Base-by-base conservation (phyloP, 2,888 invertebrate genomes). In the Smittia aterrima region DNA sequence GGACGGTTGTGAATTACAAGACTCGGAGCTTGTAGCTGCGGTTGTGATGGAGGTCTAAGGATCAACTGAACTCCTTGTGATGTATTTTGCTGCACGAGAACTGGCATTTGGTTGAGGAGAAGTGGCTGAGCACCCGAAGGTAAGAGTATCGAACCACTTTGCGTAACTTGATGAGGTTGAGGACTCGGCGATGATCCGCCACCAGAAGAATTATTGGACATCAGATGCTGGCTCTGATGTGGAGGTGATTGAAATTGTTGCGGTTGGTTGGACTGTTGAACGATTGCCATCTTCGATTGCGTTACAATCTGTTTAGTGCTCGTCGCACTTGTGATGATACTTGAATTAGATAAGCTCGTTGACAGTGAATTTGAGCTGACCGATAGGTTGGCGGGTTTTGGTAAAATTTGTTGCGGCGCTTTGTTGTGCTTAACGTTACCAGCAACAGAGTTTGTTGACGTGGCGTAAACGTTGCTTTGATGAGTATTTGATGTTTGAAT, bases 1-100 rank as follows among this genome's bases (percentile, higher is more conserved):
- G 81, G 79, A n/a, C 80, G 75, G 75, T 83, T 83, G 73, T 83
- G 83, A 66, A 83, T 83, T 16, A 83, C 82, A 75, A 83, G 77
- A 54, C 83, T 83, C 0, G 84, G 84, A 6, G 83, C 80, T 22
- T 82, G 83, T 75, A 85, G 77, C 79, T 85, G 86, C 6, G 85
- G 84, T 40, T 32, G 11, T 75, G 88, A 84, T 75, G 89, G 88
- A 75, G 90, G 89, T 78, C 90, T 84, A 77, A 91, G 83, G 77
- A 90, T 90, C 76, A 91, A 85, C 80, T 91, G 91, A 74, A 91
- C 89, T 66, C 89, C 89, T 78, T 89, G 89, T 68, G 88, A 85
- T 0, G 85, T 83, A 79, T 87, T 87, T 78, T 87, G 88, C 77
- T 88, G 88, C 76, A 88, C 86, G 78, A 88, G 81, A 76, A 88